phyloP scores from a whole-genome alignment of 2,888 invertebrate species.

The Tupiocoris notatus region DNA sequence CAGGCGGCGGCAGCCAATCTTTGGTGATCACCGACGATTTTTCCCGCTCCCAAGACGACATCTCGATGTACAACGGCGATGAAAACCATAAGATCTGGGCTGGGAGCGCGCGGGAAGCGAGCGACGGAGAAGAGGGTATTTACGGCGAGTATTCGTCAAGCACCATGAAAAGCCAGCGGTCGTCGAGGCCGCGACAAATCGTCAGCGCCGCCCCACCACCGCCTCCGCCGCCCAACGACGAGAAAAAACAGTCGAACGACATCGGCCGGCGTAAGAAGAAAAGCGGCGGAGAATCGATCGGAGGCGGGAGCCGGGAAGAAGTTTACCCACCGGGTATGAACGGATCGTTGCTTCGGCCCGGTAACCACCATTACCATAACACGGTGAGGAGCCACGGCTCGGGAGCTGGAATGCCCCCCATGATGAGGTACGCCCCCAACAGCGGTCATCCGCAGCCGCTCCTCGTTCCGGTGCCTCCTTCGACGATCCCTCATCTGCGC shows the following conservation, averaged over 20 bases:
- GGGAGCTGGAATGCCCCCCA: not conserved
- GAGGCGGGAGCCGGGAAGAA: conserved; percentile 61
- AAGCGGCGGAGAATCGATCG: conserved; percentile 52
- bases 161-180: conserved; percentile 57
- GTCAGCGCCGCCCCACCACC: conserved; percentile 73
- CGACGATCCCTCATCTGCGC: conserved; percentile 53
- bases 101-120: conserved; percentile 59
- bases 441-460: conserved; percentile 53
- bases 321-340: conserved; percentile 57
- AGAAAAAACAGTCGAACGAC: conserved; percentile 57
- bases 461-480: conserved; percentile 46
- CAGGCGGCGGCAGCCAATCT: conserved; percentile 51
- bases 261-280: conserved; percentile 52
- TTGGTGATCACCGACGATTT: conserved; percentile 55
- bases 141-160: conserved; percentile 67
- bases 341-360: conserved; percentile 48
- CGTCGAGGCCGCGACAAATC: conserved; percentile 71
- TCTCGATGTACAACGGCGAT: conserved; percentile 83
- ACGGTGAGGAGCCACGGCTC: conserved; percentile 31
- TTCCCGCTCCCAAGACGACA: conserved; percentile 63
- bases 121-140: conserved; percentile 66
- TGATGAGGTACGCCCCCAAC: conserved; percentile 47
- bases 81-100: conserved; percentile 95
- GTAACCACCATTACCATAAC: conserved; percentile 49
- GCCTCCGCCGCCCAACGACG: conserved; percentile 70